Evolutionary conservation across 2,797 vertebrate species (phyloP), one percentile per base, ranked within the genome.

Genomic region (Sebastes itinus): DNA sequence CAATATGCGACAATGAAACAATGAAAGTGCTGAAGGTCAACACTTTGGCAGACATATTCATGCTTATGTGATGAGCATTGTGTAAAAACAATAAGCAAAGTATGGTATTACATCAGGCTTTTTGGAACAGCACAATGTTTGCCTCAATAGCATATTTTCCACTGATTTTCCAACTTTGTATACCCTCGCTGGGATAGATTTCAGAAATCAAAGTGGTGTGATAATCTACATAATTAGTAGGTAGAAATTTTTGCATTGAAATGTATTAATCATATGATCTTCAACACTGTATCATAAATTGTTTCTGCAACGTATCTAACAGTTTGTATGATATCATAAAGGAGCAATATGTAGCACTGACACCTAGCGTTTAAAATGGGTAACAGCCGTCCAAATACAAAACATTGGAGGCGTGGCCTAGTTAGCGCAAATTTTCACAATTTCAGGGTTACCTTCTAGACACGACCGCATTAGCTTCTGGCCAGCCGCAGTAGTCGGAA

Each of bases 41-140:
- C 58, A 74, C 69, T 84, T 75, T 75, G 72, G 74, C 38, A 56
- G 46, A 84, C 75, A 78, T n/a, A 77, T 81, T 82, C 25, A 77
- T 72, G 58, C 62, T 68, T 62, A 56, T 59, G 49, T 77, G 67
- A 87, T 86, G 78, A 86, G 27, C 64, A 81, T 66, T 74, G 67
- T 69, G 52, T 30, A 83, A 77, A 82, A 67, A 55, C 22, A 80
- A 72, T 32, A 58, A 72, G 22, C n/a, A 27, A 60, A 71, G 32
- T 63, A 12, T 46, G 12, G n/a, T 52, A 27, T 80, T 59, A 69
- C 54, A 62, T 77, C 54, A 68, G 28, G 8, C 5, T 35, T 58
- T 65, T 63, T 33, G 67, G 63, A 69, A 30, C 6, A 23, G n/a
- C 2, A 8, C 2, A 13, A 33, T 32, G 25, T 58, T 63, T 62